Evolutionary conservation across 1,140 invertebrate species (phyloP).

Genomic region (Thrips palmi): DNA sequence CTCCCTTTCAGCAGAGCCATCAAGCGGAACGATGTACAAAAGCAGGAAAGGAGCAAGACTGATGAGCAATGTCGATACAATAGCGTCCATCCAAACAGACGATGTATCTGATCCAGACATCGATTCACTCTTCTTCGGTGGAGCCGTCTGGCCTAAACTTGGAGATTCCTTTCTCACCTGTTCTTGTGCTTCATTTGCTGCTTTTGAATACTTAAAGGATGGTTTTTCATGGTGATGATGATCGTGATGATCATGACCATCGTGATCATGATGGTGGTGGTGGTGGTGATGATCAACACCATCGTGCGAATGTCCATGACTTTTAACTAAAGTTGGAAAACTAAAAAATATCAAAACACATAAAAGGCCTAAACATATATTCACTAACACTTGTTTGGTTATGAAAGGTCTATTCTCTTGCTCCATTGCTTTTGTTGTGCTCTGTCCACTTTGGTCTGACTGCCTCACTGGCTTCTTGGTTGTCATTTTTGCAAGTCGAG

Average conservation of each 20-base stretch:
- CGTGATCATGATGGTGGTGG: constrained; percentile 19
- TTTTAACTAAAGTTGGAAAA: constrained; percentile 24
- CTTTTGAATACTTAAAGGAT: constrained; percentile 53
- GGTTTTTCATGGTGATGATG: constrained; percentile 34
- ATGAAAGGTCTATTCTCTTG: too few species aligned
- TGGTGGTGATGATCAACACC: constrained; percentile 4
- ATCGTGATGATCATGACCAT: constrained; percentile 23
- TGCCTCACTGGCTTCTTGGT: too few species aligned
- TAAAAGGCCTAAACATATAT: constrained; percentile 18
- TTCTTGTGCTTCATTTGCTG: constrained; percentile 36
- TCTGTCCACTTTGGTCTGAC: too few species aligned
- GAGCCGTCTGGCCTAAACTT: too few species aligned
- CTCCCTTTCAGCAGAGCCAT: constrained; percentile 66
- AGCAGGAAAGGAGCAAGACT: constrained; percentile 88
- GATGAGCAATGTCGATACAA: constrained; percentile 78
- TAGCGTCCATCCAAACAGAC: constrained; percentile 59
- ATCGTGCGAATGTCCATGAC: constrained; percentile 19
- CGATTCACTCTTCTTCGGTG: constrained; percentile 5
- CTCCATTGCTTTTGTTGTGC: too few species aligned
- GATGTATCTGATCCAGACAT: constrained; percentile 19
- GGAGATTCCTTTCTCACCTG: constrained; percentile 13
- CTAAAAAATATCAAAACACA: constrained; percentile 24
- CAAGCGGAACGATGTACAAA: constrained; percentile 81
- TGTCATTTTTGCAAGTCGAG: too few species aligned
- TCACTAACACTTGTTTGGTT: constrained; percentile 28